Percentiles rank a stretch among this genome's conserved stretches.
Conservation (phyloP, 2,888 invertebrate genomes). For the Ochlodes sylvanus region DNA sequence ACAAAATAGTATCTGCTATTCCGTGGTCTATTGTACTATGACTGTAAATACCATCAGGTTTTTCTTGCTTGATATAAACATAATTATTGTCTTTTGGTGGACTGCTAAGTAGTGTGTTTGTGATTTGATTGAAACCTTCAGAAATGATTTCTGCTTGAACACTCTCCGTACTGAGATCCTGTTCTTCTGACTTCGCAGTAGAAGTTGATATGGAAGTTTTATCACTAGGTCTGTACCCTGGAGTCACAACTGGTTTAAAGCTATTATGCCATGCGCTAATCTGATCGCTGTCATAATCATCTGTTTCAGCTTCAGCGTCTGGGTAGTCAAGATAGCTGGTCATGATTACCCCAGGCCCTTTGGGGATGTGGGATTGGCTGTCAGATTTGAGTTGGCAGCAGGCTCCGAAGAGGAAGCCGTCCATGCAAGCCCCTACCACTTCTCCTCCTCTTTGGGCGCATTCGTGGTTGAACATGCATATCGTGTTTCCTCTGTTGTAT, state of each 20-base stretch:
- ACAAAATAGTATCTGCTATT: constrained; percentile 86
- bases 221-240: constrained; percentile 71
- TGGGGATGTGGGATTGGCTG: constrained; percentile 77
- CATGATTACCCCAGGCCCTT: constrained; percentile 80
- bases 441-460: constrained; percentile 91
- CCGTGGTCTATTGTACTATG: constrained; percentile 86
- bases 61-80: constrained; percentile 59
- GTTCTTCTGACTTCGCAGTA: constrained; percentile 56
- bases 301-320: constrained; percentile 62
- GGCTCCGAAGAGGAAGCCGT: constrained; percentile 96
- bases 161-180: constrained; percentile 64
- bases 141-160: constrained; percentile 80
- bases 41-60: constrained; percentile 65
- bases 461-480: constrained; percentile 98
- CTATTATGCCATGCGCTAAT: constrained; percentile 76
- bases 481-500: constrained; percentile 88
- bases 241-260: constrained; percentile 77
- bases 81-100: constrained; percentile 76
- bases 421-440: constrained; percentile 95
- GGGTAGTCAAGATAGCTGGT: constrained; percentile 79
- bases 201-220: constrained; percentile 49
- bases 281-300: constrained; percentile 73
- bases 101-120: constrained; percentile 76
- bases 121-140: constrained; percentile 84
- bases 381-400: constrained; percentile 90